These are phyloP conservation scores for Crocidura indochinensis DNA, from an alignment of 2,797 vertebrate genomes.

Conservation along the genomic window DNA sequence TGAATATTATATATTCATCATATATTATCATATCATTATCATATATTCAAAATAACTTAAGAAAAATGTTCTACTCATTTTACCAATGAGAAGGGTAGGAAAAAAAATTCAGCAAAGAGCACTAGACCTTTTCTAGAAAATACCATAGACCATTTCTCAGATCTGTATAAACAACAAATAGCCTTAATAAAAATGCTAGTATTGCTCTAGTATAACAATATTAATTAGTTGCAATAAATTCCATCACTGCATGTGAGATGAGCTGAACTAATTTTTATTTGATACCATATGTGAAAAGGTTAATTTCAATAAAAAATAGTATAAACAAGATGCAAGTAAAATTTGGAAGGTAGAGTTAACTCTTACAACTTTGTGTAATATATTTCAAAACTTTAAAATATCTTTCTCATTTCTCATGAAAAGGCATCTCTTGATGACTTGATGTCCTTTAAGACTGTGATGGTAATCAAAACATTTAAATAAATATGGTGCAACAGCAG, in stretches of 20 bases:
- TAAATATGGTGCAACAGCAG: background rate
- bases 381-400: background rate
- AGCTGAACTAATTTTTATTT: background rate
- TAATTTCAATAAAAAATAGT: background rate
- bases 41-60: background rate
- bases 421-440: background rate
- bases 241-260: conserved; percentile 1
- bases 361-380: background rate
- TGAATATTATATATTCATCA: no score
- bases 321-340: background rate
- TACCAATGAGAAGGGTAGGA: background rate
- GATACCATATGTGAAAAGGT: background rate
- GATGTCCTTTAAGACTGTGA: background rate
- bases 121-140: background rate
- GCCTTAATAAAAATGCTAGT: background rate
- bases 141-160: background rate
- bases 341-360: background rate
- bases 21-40: no score
- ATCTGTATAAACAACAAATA: background rate
- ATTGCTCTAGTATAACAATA: background rate
- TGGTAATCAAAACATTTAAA: conserved; percentile 42
- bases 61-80: conserved; percentile 37
- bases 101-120: background rate
- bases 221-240: background rate
- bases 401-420: background rate